Base-by-base conservation (phyloP, 2,888 invertebrate species). In the Plutella xylostella region DNA sequence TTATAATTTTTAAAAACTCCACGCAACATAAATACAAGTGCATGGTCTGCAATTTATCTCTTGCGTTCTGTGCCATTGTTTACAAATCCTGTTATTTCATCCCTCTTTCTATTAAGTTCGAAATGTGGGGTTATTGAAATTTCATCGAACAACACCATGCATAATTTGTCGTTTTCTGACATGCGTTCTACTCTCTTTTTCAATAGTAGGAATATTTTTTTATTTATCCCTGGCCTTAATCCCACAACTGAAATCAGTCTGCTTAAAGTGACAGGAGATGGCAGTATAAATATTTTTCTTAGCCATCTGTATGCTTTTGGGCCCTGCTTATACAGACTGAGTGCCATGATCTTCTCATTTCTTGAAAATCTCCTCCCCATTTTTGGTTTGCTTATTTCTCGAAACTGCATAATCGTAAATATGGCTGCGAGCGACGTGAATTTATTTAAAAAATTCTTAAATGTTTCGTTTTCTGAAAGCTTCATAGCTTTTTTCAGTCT, bases 21-120 rank as follows among this genome's bases (percentile, higher is more conserved):
- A 35, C 48, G 45, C 3, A 51, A 20, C 49, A 50, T 49, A 22
- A 51, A 45, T 1, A 48, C 50, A 3, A 50, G 18, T 1, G 51
- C 51, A 47, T 50, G 51, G 22, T 51, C 45, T 2, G 49, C 51
- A n/a, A 49, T 41, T 14, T 39, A 31, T 17, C 12, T 33, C 19
- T 19, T 18, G 11, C 30, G 2, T 28, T 4, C n/a, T 4, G 4
- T 17, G 3, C 45, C 39, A 39, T 45, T 30, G 17, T 21, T 31
- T 1, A 39, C 45, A 20, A 45, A 45, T 45, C 45, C 45, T n/a
- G 12, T 45, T n/a, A 45, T 39, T 2, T 5, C 9, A 17, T 45
- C 45, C 6, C 6, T 18, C 33, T 9, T 39, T 2, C 15, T 31
- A 15, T 43, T 48, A 18, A 47, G 47, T 2, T 42, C 18, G 5